Evolutionary conservation across 2,113 vertebrate genomes (phyloP).

Genomic region (Syngnathus scovelli): DNA sequence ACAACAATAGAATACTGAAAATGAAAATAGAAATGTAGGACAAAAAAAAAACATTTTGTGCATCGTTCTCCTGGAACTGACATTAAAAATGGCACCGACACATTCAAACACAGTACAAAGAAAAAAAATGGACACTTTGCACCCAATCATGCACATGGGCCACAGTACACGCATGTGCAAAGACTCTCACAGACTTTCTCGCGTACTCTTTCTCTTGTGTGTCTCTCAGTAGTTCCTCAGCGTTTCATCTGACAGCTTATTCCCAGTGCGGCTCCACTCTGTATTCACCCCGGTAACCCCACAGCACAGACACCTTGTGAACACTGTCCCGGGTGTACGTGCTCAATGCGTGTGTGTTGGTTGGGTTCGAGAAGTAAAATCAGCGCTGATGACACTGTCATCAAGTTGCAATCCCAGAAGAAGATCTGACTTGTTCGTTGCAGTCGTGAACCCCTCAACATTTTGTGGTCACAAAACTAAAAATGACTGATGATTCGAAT

Average conservation of each 20-base stretch:
- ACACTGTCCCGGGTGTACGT: constrained; percentile 64
- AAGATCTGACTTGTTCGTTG: background rate
- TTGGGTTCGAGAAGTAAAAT: background rate
- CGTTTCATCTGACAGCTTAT: constrained; percentile 74
- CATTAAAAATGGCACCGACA: constrained; percentile 17
- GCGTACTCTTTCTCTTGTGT: constrained; percentile 48
- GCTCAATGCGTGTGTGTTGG: background rate
- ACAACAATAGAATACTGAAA: no score
- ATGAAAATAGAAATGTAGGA: no score
- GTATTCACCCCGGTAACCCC: constrained; percentile 71
- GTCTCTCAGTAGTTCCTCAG: constrained; percentile 66
- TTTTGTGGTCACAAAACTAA: background rate
- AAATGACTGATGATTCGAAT: background rate
- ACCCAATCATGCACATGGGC: constrained; percentile 22
- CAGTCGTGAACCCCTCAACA: background rate
- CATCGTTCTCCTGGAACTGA: no score
- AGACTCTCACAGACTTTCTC: constrained; percentile 9
- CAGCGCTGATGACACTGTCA: background rate
- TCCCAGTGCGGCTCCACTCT: constrained; percentile 68
- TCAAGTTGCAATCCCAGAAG: background rate
- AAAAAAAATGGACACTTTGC: constrained; percentile 15
- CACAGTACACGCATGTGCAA: constrained; percentile 13
- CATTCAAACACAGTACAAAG: constrained; percentile 21
- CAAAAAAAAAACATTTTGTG: background rate
- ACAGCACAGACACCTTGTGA: constrained; percentile 69